Base-by-base conservation (phyloP, 2,888 invertebrate species). In the Lasioglossum malachurum region DNA sequence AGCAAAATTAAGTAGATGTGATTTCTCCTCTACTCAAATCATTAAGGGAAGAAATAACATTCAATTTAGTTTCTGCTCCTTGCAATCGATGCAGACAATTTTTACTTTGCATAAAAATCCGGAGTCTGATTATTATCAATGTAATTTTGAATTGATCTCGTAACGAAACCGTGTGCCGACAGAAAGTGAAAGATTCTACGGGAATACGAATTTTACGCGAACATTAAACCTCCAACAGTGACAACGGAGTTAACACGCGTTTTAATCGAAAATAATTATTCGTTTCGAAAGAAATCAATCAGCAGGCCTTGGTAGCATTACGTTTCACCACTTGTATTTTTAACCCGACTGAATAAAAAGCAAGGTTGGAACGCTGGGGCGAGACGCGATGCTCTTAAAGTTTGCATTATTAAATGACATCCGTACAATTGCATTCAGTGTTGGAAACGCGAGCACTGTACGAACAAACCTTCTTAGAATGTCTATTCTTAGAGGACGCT, bases 301-400 rank as follows among this genome's bases (percentile, higher is more conserved):
- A 41, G 19, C 73, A 23, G 31, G n/a, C 57, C 67, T 71, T 67
- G 82, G 64, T 67, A 64, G 84, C 80, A 82, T 90, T 86, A 89
- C 87, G 87, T 91, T 92, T 89, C 83, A 79, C 77, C 76, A 80
- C 83, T 83, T 93, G 83, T 89, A 93, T 93, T 92, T 91, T 93
- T 93, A 93, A 91, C 91, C 88, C 86, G 86, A 60, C 83, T 80
- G 86, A 90, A 92, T 90, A 89, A 88, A 88, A 91, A 88, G 92
- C 82, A 87, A 88, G 86, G 76, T 84, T 82, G 91, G 88, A 75
- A 90, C 87, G 64, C 80, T 80, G 77, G 84, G 83, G 83, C 83
- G 82, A 89, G 90, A 89, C 87, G 86, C 83, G 92, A 88, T 91
- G 93, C 92, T 93, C 92, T 93, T 92, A 93, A 91, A 87, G 86